Conservation (phyloP, 1,140 invertebrate genomes). For the Ridgeia piscesae region DNA sequence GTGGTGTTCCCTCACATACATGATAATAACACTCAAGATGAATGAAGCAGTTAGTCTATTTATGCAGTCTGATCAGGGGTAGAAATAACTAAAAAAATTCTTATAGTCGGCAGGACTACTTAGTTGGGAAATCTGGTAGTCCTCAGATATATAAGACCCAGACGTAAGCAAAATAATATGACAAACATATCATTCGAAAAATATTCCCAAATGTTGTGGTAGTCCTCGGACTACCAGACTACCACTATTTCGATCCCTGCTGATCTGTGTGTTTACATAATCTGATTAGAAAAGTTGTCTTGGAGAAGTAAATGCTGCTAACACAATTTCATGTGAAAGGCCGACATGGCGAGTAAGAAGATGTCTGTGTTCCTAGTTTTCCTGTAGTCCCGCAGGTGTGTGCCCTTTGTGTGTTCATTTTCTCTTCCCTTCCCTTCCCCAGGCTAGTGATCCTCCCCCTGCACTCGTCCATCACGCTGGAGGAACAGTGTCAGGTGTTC, state of each 20-base stretch:
- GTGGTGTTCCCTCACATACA: background rate
- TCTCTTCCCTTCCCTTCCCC: background rate
- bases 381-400: background rate
- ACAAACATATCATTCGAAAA: no score
- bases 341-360: background rate
- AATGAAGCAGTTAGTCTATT: background rate
- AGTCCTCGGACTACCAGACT: no score
- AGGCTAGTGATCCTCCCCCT: background rate
- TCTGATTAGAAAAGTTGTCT: background rate
- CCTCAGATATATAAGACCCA: no score
- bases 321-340: background rate
- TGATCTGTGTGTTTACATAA: background rate
- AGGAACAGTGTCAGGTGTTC: slow-evolving; percentile 54
- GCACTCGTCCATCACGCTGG: slow-evolving; percentile 37
- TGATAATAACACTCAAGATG: background rate
- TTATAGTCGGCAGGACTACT: no score
- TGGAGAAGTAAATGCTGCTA: background rate
- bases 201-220: no score
- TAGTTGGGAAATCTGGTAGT: no score
- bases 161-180: no score
- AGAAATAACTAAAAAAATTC: no score
- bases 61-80: no score
- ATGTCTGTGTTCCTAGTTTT: background rate
- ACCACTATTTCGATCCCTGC: no score
- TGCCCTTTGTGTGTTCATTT: background rate